Evolutionary conservation across 2,888 invertebrate genomes (phyloP).

Genomic region (Rhagophthalmus giganteus): DNA sequence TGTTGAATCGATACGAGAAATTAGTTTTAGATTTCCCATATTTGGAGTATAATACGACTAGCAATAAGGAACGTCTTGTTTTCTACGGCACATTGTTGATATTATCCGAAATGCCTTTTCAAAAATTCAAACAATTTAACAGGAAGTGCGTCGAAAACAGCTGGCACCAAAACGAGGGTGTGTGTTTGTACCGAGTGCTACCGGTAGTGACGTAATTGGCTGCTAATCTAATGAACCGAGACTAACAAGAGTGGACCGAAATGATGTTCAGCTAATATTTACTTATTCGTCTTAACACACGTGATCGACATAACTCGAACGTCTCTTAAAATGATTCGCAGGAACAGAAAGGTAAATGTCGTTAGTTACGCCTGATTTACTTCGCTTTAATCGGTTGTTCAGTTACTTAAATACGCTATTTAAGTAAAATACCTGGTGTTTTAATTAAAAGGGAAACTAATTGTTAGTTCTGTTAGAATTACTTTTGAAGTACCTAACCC

Average conservation of each 20-base stretch:
- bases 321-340: slow-evolving; percentile 42
- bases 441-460: too few species aligned
- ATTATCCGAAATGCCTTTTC: too few species aligned
- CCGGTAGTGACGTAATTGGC: slow-evolving; percentile 27
- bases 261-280: slow-evolving; percentile 21
- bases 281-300: slow-evolving; percentile 26
- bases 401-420: too few species aligned
- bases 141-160: slow-evolving; percentile 14
- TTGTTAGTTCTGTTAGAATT: too few species aligned
- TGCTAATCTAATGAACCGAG: slow-evolving; percentile 26
- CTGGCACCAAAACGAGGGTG: slow-evolving; percentile 29
- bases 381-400: too few species aligned
- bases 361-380: neutral
- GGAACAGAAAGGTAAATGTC: slow-evolving; percentile 46
- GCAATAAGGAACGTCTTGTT: too few species aligned
- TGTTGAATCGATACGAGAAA: slow-evolving; percentile 27
- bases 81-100: too few species aligned
- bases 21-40: too few species aligned
- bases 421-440: too few species aligned
- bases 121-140: too few species aligned
- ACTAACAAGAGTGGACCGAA: slow-evolving; percentile 32
- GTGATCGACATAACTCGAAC: slow-evolving; percentile 30
- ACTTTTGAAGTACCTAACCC: too few species aligned
- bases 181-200: slow-evolving; percentile 22
- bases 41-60: too few species aligned